Evolutionary conservation across 1,140 invertebrate genomes (phyloP), one percentile per base, ranked within the genome.

Genomic region (Zaprionus africanus): DNA sequence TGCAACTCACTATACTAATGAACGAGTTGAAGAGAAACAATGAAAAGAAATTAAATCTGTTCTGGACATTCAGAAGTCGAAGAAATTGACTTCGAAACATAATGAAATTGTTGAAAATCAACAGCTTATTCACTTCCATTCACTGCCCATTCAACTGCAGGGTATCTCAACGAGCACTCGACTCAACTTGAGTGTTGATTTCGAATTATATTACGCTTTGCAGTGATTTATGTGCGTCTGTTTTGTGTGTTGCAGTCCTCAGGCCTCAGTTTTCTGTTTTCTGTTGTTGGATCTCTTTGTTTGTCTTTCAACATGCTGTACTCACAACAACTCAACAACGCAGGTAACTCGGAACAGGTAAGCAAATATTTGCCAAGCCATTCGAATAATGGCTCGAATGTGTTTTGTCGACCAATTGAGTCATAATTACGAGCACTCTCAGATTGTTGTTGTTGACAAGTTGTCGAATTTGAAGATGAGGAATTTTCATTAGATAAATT

Each of bases 321-420:
- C 68, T 76, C 60, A 41, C 26, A 17, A 41, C 26, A 17, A 46
- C n/a, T 17, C 41, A 17, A 15, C 36, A 12, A 46, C 6, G 41
- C n/a, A 46, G 41, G 41, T 46, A 46, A 46, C 67, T 59, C 56
- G 26, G 36, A 72, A 76, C 74, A 76, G 74, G 69, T 76, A 76
- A 76, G 60, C 69, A 76, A 76, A 76, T 76, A 76, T 76, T 76
- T 76, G 69, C 62, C 57, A 72, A 76, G 74, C 74, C 74, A 76
- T 76, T 72, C 68, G 74, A 60, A 76, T 71, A 76, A 76, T 60
- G 56, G 26, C 65, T 70, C 43, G 72, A 63, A 63, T 76, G 62
- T 76, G 66, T 59, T 63, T 76, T 62, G 13, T 62, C 64, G 68
- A 66, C 74, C 68, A 72, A 72, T 76, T 76, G 68, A 76, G 74